phyloP scores from a whole-genome alignment of 2,113 vertebrate genomes.

The Arizona elegans region DNA sequence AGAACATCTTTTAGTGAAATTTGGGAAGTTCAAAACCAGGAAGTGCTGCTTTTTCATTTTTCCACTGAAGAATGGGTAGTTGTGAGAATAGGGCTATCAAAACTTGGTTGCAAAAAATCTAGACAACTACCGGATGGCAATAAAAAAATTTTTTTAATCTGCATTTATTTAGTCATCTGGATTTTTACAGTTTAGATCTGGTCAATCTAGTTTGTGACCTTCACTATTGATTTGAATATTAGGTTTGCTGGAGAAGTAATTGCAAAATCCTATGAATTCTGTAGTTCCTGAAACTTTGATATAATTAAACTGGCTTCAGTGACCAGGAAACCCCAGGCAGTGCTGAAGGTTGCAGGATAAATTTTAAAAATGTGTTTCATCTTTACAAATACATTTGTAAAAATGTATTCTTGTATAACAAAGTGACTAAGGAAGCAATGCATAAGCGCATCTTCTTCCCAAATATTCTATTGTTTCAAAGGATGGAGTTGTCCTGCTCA shows the following conservation, averaged over 20 bases:
- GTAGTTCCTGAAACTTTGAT: neutral
- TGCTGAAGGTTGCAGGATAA: neutral
- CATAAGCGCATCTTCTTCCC: neutral
- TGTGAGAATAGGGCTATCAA: neutral
- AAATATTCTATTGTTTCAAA: neutral
- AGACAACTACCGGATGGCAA: neutral
- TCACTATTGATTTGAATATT: neutral
- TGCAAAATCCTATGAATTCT: neutral
- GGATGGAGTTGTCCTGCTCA: neutral
- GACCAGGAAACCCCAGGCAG: too few relatives aligned
- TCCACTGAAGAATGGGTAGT: neutral
- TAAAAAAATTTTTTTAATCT: neutral
- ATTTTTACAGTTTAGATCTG: neutral
- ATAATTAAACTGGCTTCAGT: neutral
- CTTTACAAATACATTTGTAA: neutral
- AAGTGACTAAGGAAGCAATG: neutral
- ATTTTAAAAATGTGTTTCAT: neutral
- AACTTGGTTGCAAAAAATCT: neutral
- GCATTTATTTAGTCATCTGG: neutral
- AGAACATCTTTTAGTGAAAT: neutral
- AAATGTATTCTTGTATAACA: neutral
- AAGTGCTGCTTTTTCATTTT: neutral
- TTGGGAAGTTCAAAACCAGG: neutral
- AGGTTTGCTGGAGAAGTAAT: neutral
- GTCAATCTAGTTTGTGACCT: neutral